A percentile compares a stretch with the other conserved stretches of the same genome.
Conservation (phyloP, 2,888 invertebrate species). For the Heteromyza rotundicornis region DNA sequence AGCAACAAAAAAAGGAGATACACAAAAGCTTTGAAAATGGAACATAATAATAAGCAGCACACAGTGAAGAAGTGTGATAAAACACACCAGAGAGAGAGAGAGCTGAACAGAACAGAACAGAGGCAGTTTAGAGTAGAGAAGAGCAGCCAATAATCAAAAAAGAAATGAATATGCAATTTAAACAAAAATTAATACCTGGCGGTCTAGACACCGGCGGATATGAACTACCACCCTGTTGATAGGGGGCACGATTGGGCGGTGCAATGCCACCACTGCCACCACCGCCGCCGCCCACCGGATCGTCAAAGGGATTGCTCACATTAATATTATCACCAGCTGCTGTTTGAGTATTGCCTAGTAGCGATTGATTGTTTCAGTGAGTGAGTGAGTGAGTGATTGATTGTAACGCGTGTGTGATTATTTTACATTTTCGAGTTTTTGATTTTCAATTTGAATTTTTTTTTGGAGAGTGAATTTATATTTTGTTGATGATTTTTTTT, state of each 20-base stretch:
- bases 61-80: background rate
- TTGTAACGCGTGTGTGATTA: slow-evolving; percentile 26
- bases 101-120: slow-evolving; percentile 8
- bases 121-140: background rate
- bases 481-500: slow-evolving; percentile 3
- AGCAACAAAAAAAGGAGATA: background rate
- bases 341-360: slow-evolving; percentile 52
- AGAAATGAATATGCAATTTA: slow-evolving; percentile 19
- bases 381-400: slow-evolving; percentile 3
- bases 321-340: slow-evolving; percentile 75
- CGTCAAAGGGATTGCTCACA: slow-evolving; percentile 87
- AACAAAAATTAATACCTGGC: slow-evolving; percentile 58
- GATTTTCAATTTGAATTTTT: background rate
- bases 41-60: no score
- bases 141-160: slow-evolving; percentile 10
- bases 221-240: slow-evolving; percentile 60
- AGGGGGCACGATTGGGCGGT: slow-evolving; percentile 49
- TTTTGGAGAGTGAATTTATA: no score
- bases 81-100: background rate
- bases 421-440: background rate
- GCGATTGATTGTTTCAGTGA: slow-evolving; percentile 1
- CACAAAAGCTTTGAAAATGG: background rate
- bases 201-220: slow-evolving; percentile 63
- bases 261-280: slow-evolving; percentile 49
- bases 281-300: slow-evolving; percentile 63